Evolutionary conservation across 2,113 vertebrate species (phyloP).

Genomic region (Morphnarchus princeps): DNA sequence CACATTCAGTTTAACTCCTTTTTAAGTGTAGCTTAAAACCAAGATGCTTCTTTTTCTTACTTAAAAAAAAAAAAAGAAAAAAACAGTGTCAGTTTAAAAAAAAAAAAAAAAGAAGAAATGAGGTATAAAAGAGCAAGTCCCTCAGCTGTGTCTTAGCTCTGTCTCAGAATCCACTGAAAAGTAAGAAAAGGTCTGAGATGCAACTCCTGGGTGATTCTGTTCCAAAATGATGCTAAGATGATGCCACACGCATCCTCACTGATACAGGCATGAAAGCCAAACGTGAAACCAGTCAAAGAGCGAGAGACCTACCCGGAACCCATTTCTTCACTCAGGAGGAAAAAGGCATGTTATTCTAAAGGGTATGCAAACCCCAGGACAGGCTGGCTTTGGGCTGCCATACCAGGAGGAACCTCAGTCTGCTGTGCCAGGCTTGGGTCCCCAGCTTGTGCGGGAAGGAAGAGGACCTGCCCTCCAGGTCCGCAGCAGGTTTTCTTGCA

Average conservation of each 20-base stretch:
- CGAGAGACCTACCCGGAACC: rapidly evolving
- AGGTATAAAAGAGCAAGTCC: not conserved
- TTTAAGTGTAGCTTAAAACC: rapidly evolving
- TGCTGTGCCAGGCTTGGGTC: not conserved
- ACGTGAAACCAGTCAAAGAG: not conserved
- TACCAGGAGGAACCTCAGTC: not conserved
- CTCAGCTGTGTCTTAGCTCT: not conserved
- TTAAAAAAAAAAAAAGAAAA: not conserved
- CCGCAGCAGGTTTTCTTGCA: not conserved
- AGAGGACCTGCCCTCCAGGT: rapidly evolving
- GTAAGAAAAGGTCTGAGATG: no score
- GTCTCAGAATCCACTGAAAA: not conserved
- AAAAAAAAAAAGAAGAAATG: not conserved
- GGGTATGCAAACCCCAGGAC: not conserved
- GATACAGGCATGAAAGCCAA: not conserved
- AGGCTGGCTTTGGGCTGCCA: not conserved
- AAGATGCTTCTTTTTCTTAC: not conserved
- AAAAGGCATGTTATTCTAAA: not conserved
- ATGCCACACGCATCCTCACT: not conserved
- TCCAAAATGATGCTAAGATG: not conserved
- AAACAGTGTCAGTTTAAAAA: not conserved
- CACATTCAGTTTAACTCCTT: rapidly evolving
- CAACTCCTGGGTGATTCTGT: not conserved
- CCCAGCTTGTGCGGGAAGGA: no score
- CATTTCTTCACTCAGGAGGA: not conserved